Conservation (phyloP, 2,888 invertebrate genomes). For the Epirrita christyi region DNA sequence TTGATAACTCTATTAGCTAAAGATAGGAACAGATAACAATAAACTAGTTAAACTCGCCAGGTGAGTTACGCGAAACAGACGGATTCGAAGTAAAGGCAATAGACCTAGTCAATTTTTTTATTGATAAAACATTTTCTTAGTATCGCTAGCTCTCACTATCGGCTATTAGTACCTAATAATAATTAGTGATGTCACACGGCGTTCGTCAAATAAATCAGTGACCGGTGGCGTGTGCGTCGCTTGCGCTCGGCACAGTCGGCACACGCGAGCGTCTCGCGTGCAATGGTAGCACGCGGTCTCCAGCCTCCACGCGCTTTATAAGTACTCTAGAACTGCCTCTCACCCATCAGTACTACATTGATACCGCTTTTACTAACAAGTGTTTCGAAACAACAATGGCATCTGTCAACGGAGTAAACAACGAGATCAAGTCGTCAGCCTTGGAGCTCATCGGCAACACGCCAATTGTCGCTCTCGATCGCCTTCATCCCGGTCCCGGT, state of each 20-base stretch:
- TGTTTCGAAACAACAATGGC: slow-evolving; percentile 31
- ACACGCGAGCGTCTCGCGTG: slow-evolving; percentile 27
- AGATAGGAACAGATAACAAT: too few relatives aligned
- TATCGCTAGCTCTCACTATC: neutral
- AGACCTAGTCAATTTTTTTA: too few relatives aligned
- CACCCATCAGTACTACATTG: slow-evolving; percentile 37
- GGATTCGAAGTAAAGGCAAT: too few relatives aligned
- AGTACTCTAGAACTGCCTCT: slow-evolving; percentile 19
- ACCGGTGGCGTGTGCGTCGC: too few relatives aligned
- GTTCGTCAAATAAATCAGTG: slow-evolving; percentile 2
- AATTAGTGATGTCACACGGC: neutral
- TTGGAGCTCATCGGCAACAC: slow-evolving; percentile 77
- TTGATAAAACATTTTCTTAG: too few relatives aligned
- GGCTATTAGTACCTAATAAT: neutral
- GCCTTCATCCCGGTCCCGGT: slow-evolving; percentile 71
- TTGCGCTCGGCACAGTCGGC: slow-evolving; percentile 26
- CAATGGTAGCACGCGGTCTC: slow-evolving; percentile 35
- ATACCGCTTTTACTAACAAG: slow-evolving; percentile 39
- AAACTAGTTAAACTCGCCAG: too few relatives aligned
- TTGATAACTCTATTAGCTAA: too few relatives aligned
- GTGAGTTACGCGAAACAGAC: too few relatives aligned
- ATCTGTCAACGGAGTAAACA: slow-evolving; percentile 47
- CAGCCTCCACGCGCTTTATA: slow-evolving; percentile 32
- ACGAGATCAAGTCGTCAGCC: slow-evolving; percentile 73
- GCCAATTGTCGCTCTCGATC: slow-evolving; percentile 75